Percentiles rank a stretch among this genome's conserved stretches.
These are phyloP conservation scores for Subacronicta megacephala DNA, from an alignment of 2,888 invertebrate species.

Conservation along the genomic window DNA sequence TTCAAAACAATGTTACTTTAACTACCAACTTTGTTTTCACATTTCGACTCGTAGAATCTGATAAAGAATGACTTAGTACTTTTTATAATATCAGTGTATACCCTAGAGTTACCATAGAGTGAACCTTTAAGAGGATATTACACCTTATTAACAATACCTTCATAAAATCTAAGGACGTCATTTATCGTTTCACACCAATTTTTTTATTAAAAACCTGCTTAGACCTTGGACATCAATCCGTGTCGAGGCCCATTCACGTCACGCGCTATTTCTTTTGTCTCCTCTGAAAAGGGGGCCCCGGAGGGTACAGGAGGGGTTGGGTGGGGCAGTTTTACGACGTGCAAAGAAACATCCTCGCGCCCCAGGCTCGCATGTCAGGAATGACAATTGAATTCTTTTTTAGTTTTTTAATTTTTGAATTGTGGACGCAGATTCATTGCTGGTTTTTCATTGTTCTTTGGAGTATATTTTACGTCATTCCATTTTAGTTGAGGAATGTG, in stretches of 20 bases:
- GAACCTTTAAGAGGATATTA: conserved; percentile 2
- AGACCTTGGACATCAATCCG: conserved; percentile 55
- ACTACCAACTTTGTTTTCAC: conserved; percentile 7
- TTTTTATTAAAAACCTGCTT: conserved; percentile 55
- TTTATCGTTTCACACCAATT: conserved; percentile 38
- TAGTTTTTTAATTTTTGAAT: conserved; percentile 57
- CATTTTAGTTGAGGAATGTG: conserved; percentile 8
- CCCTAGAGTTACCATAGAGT: conserved; percentile 1
- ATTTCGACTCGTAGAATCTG: conserved; percentile 13
- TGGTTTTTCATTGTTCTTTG: conserved; percentile 43
- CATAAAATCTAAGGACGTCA: conserved; percentile 44
- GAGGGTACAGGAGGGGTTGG: conserved; percentile 22
- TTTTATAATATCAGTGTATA: background rate
- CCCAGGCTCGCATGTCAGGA: conserved; percentile 54
- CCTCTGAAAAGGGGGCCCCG: conserved; percentile 40
- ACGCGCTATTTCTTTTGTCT: conserved; percentile 66
- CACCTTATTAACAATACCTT: conserved; percentile 32
- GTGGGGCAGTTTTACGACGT: conserved; percentile 57
- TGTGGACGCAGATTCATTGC: conserved; percentile 48
- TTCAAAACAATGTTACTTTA: no score
- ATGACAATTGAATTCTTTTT: conserved; percentile 64
- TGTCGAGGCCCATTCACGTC: conserved; percentile 58
- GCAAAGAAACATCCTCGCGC: conserved; percentile 58
- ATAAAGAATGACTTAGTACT: background rate
- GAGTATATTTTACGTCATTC: conserved; percentile 20